Evolutionary conservation across 2,797 vertebrate species (phyloP).

Genomic region (Lepus oiostolus): DNA sequence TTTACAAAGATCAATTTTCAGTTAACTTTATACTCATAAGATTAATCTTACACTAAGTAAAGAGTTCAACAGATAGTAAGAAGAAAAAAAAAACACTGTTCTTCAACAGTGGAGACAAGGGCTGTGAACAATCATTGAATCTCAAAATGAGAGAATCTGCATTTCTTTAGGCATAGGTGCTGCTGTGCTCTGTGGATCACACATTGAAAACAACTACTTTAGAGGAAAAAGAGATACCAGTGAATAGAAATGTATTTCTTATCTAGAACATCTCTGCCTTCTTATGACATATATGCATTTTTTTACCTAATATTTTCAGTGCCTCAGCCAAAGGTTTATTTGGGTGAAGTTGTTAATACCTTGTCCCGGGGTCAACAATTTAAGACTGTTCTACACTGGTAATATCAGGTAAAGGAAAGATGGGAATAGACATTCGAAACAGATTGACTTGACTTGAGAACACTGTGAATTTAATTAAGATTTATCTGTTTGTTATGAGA

Average conservation of each 20-base stretch:
- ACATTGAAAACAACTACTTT: not conserved
- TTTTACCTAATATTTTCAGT: not conserved
- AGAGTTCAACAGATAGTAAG: too few species aligned
- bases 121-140: too few species aligned
- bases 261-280: not conserved
- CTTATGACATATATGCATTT: not conserved
- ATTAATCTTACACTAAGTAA: too few species aligned
- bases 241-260: not conserved
- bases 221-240: not conserved
- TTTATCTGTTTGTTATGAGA: not conserved
- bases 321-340: not conserved
- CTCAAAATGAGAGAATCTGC: not conserved
- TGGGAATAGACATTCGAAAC: not conserved
- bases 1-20: too few species aligned
- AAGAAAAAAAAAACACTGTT: too few species aligned
- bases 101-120: too few species aligned
- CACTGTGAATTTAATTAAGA: conserved; percentile 38
- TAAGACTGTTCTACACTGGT: not conserved
- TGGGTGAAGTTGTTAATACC: not conserved
- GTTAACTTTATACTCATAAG: too few species aligned
- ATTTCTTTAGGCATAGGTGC: not conserved
- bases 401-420: conserved; percentile 27
- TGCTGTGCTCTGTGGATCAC: not conserved
- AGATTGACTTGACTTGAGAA: conserved; percentile 43
- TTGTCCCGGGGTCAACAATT: conserved; percentile 29